phyloP scores from a whole-genome alignment of 2,797 vertebrate genomes.

The Cichlasoma orientale region DNA sequence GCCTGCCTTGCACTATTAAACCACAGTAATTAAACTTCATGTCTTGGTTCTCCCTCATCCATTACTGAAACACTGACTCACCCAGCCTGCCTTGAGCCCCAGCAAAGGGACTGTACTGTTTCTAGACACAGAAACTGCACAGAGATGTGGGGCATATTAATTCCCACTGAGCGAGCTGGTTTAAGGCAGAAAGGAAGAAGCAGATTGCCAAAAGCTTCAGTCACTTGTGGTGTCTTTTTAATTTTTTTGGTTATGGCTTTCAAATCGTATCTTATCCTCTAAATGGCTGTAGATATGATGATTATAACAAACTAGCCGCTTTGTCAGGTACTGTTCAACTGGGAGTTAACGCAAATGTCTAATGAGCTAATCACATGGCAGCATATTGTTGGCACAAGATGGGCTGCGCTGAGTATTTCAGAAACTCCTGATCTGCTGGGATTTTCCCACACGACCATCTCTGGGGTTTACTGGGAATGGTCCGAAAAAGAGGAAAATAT shows the following conservation, averaged over 20 bases:
- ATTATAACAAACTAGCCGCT: background rate
- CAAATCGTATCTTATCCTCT: background rate
- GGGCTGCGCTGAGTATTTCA: no score
- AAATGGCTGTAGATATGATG: background rate
- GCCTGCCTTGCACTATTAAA: slow-evolving; percentile 36
- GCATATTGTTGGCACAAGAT: background rate
- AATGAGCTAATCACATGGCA: background rate
- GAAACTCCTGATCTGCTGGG: no score
- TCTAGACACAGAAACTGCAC: slow-evolving; percentile 10
- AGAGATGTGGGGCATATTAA: slow-evolving; percentile 24
- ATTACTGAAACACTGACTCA: slow-evolving; percentile 53
- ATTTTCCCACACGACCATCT: no score
- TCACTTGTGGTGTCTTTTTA: background rate
- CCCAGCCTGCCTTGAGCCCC: slow-evolving; percentile 19
- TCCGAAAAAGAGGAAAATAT: no score
- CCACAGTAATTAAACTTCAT: slow-evolving; percentile 64
- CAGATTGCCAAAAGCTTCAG: background rate
- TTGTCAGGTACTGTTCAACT: background rate
- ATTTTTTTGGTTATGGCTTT: background rate
- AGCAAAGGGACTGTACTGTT: slow-evolving; percentile 6
- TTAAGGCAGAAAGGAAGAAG: background rate
- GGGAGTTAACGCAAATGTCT: background rate
- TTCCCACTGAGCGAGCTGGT: background rate
- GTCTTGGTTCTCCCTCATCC: slow-evolving; percentile 35
- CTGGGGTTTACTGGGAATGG: no score